These are phyloP conservation scores for Indicator maculatus DNA, from an alignment of 2,113 vertebrate species.

Conservation along the genomic window DNA sequence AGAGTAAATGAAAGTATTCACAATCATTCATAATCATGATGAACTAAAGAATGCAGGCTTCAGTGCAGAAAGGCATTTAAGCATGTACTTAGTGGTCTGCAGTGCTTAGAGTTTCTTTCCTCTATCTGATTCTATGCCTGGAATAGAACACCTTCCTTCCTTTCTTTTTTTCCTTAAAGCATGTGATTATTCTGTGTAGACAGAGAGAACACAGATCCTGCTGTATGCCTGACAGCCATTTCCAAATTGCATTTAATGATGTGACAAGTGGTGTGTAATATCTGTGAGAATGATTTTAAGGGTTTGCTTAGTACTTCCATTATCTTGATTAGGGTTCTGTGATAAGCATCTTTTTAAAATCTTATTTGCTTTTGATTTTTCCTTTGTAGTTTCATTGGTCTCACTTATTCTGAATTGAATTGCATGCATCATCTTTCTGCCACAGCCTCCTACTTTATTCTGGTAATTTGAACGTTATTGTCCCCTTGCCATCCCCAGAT, in stretches of 20 bases:
- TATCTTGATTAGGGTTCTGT: constrained; percentile 36
- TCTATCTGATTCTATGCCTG: neutral
- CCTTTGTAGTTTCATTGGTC: constrained; percentile 29
- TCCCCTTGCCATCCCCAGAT: neutral
- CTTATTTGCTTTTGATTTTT: neutral
- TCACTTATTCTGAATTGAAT: neutral
- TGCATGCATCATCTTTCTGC: constrained; percentile 9
- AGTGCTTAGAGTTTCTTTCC: neutral
- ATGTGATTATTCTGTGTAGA: neutral
- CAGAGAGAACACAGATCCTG: neutral
- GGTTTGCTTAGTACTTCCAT: constrained; percentile 37
- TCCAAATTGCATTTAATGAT: constrained; percentile 40
- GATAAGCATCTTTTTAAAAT: constrained; percentile 18
- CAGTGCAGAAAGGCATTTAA: neutral
- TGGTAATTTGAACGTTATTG: constrained; percentile 31
- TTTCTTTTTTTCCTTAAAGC: neutral
- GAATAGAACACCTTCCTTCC: neutral
- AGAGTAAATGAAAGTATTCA: neutral
- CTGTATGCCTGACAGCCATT: constrained; percentile 22
- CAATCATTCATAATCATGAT: neutral
- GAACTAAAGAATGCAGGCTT: neutral
- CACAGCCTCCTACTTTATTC: constrained; percentile 8
- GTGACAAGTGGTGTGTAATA: constrained; percentile 14
- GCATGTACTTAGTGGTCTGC: neutral
- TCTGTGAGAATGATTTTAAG: constrained; percentile 34